Conservation (phyloP, 2,797 vertebrate species). For the Trachurus trachurus region DNA sequence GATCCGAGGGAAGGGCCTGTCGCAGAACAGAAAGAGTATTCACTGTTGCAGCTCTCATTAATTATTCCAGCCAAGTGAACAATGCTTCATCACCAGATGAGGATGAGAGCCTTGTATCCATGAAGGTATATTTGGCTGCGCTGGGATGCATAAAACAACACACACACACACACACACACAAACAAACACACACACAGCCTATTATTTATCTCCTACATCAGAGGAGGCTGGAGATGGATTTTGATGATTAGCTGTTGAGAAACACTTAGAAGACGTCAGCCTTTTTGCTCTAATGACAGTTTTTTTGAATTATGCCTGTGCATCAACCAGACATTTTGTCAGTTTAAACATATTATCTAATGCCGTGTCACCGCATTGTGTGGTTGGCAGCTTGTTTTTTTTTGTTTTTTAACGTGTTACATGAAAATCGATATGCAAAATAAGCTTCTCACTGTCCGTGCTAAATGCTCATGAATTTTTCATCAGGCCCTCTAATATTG, state of each 20-base stretch:
- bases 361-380: constrained; percentile 11
- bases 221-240: background rate
- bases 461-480: constrained; percentile 56
- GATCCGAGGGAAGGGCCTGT: constrained; percentile 55
- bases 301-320: background rate
- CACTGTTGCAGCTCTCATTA: constrained; percentile 55
- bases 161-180: background rate
- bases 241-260: background rate
- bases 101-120: constrained; percentile 23
- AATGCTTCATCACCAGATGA: constrained; percentile 49
- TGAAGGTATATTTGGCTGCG: constrained; percentile 7
- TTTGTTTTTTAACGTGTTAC: constrained; percentile 3
- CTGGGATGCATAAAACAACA: background rate
- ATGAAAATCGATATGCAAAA: constrained; percentile 43
- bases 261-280: background rate
- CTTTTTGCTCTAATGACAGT: background rate
- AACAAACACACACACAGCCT: background rate
- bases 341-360: background rate
- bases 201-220: constrained; percentile 3
- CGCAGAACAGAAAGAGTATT: constrained; percentile 45
- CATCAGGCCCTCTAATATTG: constrained; percentile 42
- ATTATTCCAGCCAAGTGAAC: constrained; percentile 59
- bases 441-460: constrained; percentile 29
- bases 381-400: constrained; percentile 28
- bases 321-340: background rate